Percentiles rank a stretch among this genome's conserved stretches.
phyloP scores from a whole-genome alignment of 2,797 vertebrate genomes.

The Sternotherus odoratus region DNA sequence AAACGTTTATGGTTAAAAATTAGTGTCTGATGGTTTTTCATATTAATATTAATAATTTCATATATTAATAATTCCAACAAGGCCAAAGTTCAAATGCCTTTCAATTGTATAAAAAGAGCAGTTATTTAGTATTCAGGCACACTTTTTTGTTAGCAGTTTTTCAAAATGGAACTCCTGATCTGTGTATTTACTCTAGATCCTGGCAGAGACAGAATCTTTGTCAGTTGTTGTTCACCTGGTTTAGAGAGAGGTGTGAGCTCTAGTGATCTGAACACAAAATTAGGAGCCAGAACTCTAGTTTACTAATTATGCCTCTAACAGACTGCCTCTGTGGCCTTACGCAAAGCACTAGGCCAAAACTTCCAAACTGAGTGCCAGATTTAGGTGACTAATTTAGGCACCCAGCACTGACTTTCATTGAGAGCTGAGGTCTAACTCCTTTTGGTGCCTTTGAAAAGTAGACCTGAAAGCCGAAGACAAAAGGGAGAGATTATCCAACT shows the following conservation, averaged over 20 bases:
- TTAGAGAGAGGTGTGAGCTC: not conserved
- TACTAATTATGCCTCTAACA: not conserved
- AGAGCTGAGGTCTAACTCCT: not conserved
- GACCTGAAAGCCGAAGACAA: not conserved
- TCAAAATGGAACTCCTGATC: not conserved
- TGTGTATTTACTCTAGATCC: not conserved
- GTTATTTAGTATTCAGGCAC: not conserved
- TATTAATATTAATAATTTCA: too few relatives aligned
- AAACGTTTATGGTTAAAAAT: too few relatives aligned
- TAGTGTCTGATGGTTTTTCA: too few relatives aligned
- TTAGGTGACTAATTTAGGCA: not conserved
- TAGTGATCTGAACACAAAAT: not conserved
- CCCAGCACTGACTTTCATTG: not conserved
- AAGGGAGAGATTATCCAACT: not conserved
- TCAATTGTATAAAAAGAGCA: not conserved
- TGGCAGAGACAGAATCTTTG: not conserved
- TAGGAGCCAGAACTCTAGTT: not conserved
- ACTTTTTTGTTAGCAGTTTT: not conserved
- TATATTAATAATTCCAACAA: not conserved
- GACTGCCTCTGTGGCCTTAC: not conserved
- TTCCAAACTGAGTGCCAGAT: not conserved
- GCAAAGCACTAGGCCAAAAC: not conserved
- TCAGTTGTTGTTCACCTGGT: not conserved
- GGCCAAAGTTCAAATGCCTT: not conserved
- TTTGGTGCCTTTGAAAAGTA: not conserved